Base-by-base conservation (phyloP, 2,113 vertebrate species). In the Rhinolophus sinicus region DNA sequence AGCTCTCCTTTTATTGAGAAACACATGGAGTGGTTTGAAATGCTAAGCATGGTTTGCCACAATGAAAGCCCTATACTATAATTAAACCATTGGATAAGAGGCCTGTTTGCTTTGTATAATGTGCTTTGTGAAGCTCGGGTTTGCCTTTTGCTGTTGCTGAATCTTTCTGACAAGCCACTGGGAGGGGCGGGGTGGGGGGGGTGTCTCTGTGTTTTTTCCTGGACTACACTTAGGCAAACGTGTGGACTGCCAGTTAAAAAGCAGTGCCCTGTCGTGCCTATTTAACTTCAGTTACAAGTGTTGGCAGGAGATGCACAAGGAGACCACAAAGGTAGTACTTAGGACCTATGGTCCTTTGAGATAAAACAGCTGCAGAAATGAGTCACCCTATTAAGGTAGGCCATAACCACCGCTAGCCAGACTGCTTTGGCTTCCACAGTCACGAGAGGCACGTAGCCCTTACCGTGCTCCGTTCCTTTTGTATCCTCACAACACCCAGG, bases 31-130 rank as follows among this genome's bases (percentile, higher is more conserved):
- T 64, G 95, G 97, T 98, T 98, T 97, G 95, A 98, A 98, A 88
- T 91, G 91, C 85, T 97, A 94, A 89, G 62, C 97, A 97, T 93
- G 98, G 96, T 97, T 98, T 98, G 97, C 98, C 96, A 88, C 96
- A 98, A n/a, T 85, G 96, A 97, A 80, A 98, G 96, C 94, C 88
- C 92, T 97, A 83, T 77, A 73, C 62, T 96, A 14, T 93, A 98
- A 98, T 98, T 98, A 98, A 96, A 82, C 82, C 81, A 95, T 85
- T 87, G 94, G 89, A 94, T 98, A 82, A 91, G 92, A 97, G 97
- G 86, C 67, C 95, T 97, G 69, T 94, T 97, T 97, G 80, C 65
- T 56, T 88, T 92, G 40, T 92, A 96, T 86, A 95, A 70, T 33
- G 76, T 12, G 87, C 82, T 97, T 96, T 92, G 81, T 93, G 88